Evolutionary conservation across 1,140 invertebrate genomes (phyloP), one percentile per base, ranked within the genome.

Genomic region (Cotesia vestalis): DNA sequence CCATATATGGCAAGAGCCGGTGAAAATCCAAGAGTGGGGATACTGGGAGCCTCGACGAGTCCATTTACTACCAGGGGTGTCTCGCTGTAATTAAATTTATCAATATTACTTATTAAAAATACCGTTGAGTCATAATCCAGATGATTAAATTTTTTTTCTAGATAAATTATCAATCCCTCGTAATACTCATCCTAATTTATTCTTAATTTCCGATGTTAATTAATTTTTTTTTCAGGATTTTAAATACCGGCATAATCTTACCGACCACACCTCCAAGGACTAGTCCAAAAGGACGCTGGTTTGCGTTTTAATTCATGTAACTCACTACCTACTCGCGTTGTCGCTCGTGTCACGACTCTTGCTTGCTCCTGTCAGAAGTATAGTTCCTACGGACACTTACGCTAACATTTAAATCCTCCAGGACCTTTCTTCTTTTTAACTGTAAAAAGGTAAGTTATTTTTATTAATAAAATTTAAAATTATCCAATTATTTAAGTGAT

Each of bases 1-100:
- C 91, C 91, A 91, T 92, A 92, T 92, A 92, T 91, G 91, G 91
- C 89, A 91, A 90, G 89, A 88, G 88, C 87, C 86, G 87, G 85
- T 85, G 85, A 85, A 83, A 81, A 70, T 38, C 6, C n/a, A 57
- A 74, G 71, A 75, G 83, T 81, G 83, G 83, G 82, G 79, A 77
- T 78, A 66, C 40, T 67, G 55, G 71, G 69, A 66, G 70, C 60
- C 67, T 76, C 85, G 87, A 78, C 81, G 83, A 87, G 78, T 87
- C 86, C 82, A 88, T 85, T 85, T 64, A 53, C 12, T 17, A 66
- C 55, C 53, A 74, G 38, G 46, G 46, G 70, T 73, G 83, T 82
- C 76, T 78, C 40, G 72, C 69, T 2, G 40, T 8, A 67, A 73
- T 34, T 70, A 53, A 66, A 9, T 40, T 60, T 51, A 36, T 34